Percentiles rank a stretch among this genome's conserved stretches.
These are phyloP conservation scores for Zaprionus kolodkinae DNA, from an alignment of 1,140 invertebrate genomes.

Conservation along the genomic window DNA sequence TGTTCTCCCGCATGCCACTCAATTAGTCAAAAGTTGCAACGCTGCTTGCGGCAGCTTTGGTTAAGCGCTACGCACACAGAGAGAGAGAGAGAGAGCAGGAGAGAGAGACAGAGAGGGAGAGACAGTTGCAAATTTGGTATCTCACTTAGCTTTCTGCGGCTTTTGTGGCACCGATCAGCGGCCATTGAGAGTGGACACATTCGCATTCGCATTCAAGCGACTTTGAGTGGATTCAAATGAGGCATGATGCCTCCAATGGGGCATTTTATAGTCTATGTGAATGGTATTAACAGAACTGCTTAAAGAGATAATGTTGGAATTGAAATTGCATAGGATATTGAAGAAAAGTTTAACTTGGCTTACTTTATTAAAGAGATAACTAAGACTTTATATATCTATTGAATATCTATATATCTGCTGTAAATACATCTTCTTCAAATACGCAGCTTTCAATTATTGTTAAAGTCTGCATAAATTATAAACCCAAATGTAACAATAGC, in stretches of 20 bases:
- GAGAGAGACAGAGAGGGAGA: background rate
- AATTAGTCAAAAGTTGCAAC: constrained; percentile 65
- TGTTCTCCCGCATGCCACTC: constrained; percentile 32
- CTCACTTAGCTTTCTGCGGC: constrained; percentile 62
- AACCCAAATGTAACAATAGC: background rate
- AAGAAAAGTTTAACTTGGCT: background rate
- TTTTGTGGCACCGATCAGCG: constrained; percentile 70
- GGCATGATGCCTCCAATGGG: constrained; percentile 59
- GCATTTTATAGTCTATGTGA: constrained; percentile 5
- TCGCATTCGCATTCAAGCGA: constrained; percentile 35
- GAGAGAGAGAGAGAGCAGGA: background rate
- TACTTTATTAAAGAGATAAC: no score
- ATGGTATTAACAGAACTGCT: background rate
- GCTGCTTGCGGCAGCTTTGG: constrained; percentile 60
- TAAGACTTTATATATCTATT: no score
- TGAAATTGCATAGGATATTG: background rate
- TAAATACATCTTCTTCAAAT: no score
- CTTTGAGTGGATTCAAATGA: constrained; percentile 75
- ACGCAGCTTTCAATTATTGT: no score
- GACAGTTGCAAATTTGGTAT: constrained; percentile 55
- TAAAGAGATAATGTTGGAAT: background rate
- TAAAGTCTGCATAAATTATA: no score
- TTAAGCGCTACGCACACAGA: constrained; percentile 34
- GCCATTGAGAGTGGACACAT: constrained; percentile 66
- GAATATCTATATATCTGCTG: no score